Base-by-base conservation (phyloP, 2,113 vertebrate genomes). In the Indicator maculatus region DNA sequence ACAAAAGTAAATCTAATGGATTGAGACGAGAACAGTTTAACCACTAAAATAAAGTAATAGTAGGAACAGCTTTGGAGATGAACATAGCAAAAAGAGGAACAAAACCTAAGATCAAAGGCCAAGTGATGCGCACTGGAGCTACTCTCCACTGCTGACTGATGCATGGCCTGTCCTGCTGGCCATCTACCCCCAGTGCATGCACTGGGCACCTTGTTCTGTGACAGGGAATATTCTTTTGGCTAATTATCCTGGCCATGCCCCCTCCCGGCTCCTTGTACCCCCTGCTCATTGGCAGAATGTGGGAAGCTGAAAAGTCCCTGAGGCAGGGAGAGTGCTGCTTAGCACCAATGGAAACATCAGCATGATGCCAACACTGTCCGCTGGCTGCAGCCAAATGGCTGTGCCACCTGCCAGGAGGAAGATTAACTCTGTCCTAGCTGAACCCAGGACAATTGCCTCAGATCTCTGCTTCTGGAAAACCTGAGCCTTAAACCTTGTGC, bases 381-480 rank as follows among this genome's bases (percentile, higher is more conserved):
- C 66, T 24, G 18, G 33, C 44, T 33, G 30, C n/a, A 17, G n/a
- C 20, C 41, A n/a, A 21, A 47, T 44, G 44, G 16, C 44, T 69
- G 41, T 21, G 24, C 44, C 16, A 33, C 21, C 66, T 50, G 16
- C 47, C 23, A 33, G 44, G 23, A 26, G 26, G 45, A 33, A 69
- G 33, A 69, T 31, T 23, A 67, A 47, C 65, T 45, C 44, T 50
- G 10, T 33, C 44, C 66, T 44, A 50, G 66, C 31, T 33, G 31
- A 50, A 50, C 12, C 31, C 66, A 50, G 66, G 66, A 26, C 45
- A 73, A 44, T 28, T 28, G 86, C 52, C 76, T 88, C 58, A 71
- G 52, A 67, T 79, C 39, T 61, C 38, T 76, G 71, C 63, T 56
- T 93, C 76, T 70, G 58, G 73, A 95, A 94, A 92, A 83, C 38